phyloP scores from a whole-genome alignment of 2,113 vertebrate species.

The Meles meles region DNA sequence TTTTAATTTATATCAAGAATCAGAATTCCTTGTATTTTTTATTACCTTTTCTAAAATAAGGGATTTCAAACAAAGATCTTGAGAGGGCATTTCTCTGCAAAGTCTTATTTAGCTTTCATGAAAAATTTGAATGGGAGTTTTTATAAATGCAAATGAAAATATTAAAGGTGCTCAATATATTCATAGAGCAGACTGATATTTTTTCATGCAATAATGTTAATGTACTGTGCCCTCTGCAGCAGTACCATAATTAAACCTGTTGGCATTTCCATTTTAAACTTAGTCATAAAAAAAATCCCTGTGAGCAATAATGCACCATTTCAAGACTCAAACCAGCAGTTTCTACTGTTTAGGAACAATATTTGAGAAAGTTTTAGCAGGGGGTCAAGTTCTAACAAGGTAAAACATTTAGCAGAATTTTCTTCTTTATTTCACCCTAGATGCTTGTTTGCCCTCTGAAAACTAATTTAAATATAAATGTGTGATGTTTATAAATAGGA shows the following conservation, averaged over 20 bases:
- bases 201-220: constrained; percentile 50
- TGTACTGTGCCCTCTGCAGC: neutral
- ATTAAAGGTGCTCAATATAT: constrained; percentile 46
- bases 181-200: constrained; percentile 60
- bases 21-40: neutral
- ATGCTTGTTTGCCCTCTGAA: constrained; percentile 48
- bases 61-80: constrained; percentile 4
- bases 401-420: constrained; percentile 53
- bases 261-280: constrained; percentile 71
- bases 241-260: constrained; percentile 77
- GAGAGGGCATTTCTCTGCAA: constrained; percentile 19
- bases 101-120: constrained; percentile 36
- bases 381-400: constrained; percentile 48
- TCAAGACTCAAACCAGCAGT: constrained; percentile 54
- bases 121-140: constrained; percentile 53
- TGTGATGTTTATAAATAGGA: constrained; percentile 56
- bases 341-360: constrained; percentile 46
- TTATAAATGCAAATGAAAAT: constrained; percentile 64
- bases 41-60: constrained; percentile 11
- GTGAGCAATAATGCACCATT: constrained; percentile 65
- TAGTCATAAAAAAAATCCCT: constrained; percentile 72
- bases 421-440: constrained; percentile 48
- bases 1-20: constrained; percentile 17
- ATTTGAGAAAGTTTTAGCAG: constrained; percentile 66
- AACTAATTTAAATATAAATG: constrained; percentile 44